These are phyloP conservation scores for Microtus pennsylvanicus DNA, from an alignment of 2,113 vertebrate species.

Conservation along the genomic window DNA sequence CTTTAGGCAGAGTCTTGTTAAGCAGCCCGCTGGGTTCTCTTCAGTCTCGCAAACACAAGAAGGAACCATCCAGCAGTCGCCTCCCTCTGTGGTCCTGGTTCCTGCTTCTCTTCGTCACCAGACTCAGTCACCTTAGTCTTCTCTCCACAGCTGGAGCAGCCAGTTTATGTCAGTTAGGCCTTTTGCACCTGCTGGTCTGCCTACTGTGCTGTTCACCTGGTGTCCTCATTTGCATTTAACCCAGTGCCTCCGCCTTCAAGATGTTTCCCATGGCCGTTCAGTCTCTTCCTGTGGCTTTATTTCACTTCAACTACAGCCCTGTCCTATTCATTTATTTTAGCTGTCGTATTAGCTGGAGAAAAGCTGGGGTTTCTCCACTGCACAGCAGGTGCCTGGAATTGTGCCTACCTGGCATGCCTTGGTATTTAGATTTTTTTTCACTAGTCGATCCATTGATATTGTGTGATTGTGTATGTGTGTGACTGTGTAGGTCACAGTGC, in stretches of 20 bases:
- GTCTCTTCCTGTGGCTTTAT: neutral
- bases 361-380: neutral
- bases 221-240: neutral
- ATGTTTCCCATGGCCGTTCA: neutral
- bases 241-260: neutral
- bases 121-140: too few relatives aligned
- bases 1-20: neutral
- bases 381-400: neutral
- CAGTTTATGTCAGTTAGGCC: neutral
- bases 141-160: too few relatives aligned
- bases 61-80: neutral
- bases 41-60: neutral
- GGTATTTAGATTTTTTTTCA: neutral
- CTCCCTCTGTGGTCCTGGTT: fast-evolving
- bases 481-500: neutral
- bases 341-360: neutral
- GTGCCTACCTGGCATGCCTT: neutral
- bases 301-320: neutral
- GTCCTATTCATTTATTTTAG: neutral
- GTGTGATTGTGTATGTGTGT: neutral
- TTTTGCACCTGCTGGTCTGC: neutral
- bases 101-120: neutral
- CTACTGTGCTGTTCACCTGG: too few relatives aligned
- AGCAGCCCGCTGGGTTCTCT: neutral
- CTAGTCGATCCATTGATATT: neutral